Base-by-base conservation (phyloP, 2,888 invertebrate species). In the Ceramica pisi region DNA sequence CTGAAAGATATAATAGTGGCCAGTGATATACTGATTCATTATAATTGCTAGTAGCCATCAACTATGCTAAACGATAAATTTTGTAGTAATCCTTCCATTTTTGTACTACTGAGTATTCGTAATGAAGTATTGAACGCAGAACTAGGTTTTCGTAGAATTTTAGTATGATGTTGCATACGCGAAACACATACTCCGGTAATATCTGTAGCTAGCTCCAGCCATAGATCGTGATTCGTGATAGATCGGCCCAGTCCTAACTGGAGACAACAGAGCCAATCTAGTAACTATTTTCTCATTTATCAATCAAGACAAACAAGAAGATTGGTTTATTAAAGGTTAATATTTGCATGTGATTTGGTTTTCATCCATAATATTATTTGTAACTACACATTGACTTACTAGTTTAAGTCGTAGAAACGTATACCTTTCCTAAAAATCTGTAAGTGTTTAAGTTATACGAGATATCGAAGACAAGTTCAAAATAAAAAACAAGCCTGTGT, bases 221-320 rank as follows among this genome's bases (percentile, higher is more conserved):
- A 53, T 8, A 63, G 8, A 57, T 19, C n/a, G 48, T 74, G n/a
- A 19, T 53, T n/a, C 19, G 41, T 74, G n/a, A 12, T 59, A 59
- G 46, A 59, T 53, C 19, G 19, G 9, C 16, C 12, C n/a, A 59
- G 19, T 53, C 14, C 56, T 62, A 46, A 46, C 50, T 10, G 9
- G 26, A 61, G 44, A 72, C 48, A 56, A 59, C 41, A 26, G 35
- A 19, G 16, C 44, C 74, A 74, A 63, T 73, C 41, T 35, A 73
- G 57, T 21, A 59, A 59, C 59, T 59, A 48, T 80, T 44, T 74
- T 63, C 35, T 64, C 57, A 59, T 73, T 59, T 74, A 59, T 63
- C 41, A 53, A 63, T 38, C 41, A 59, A 74, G 75, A 59, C 64
- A 38, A 59, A 64, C 41, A 26, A 46, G 80, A 73, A 73, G 46